Base-by-base conservation (phyloP, 2,797 vertebrate genomes). In the Phoeniculus purpureus region DNA sequence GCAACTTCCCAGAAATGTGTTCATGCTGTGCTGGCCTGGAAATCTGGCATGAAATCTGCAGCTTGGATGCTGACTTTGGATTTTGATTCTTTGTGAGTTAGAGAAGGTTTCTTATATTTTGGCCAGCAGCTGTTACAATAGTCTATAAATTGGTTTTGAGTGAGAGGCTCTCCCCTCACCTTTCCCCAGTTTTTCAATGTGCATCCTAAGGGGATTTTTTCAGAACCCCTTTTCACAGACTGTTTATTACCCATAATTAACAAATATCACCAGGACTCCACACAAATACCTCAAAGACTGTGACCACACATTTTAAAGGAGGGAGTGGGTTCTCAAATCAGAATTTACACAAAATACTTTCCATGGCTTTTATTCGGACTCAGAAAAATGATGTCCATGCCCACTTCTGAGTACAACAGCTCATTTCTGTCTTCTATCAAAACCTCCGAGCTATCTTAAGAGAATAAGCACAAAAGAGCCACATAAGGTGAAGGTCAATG, bases 1-100 rank as follows among this genome's bases (percentile, higher is more conserved):
- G 90, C 93, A 90, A 62, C 27, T 90, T 83, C 81, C 93, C 92
- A 95, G 92, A 91, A 90, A 92, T 50, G 10, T 92, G 79, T 67
- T 93, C 55, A 34, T 89, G 91, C 48, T 81, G 66, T 80, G 90
- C 48, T 94, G 92, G 88, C 27, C 62, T 87, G 62, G 66, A 92
- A 93, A 93, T 87, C 52, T 85, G 81, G 76, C 79, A 66, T 50
- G n/a, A 90, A 87, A 95, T 89, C 52, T 60, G 61, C 59, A 89
- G 79, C 31, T 90, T 0, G 4, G 54, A 93, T 73, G 40, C 60
- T 94, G 86, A 95, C 45, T 59, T 81, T 78, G 62, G 73, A 83
- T 93, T 93, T 92, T 3, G 7, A 20, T 48, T 87, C 40, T 85
- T 77, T 86, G n/a, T 77, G 43, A 43, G 16, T 6, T 43, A 14